These are phyloP conservation scores for Heliocidaris tuberculata DNA, from an alignment of 35 echinoderm and acorn worm species.

Conservation along the genomic window DNA sequence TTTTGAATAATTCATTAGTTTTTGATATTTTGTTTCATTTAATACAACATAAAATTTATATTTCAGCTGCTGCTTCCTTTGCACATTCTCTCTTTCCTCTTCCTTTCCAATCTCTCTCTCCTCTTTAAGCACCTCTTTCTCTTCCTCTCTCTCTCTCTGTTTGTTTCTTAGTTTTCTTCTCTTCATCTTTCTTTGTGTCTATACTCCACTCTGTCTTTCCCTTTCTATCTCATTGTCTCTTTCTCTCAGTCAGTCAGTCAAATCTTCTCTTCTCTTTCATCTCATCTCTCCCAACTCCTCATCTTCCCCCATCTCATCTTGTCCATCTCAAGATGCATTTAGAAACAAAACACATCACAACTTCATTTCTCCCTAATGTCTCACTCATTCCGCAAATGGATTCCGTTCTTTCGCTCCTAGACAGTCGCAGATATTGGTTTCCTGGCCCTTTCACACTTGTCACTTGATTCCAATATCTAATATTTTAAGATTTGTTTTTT, in stretches of 20 bases:
- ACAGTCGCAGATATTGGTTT: background rate
- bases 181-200: too few relatives aligned
- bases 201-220: background rate
- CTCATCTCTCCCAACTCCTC: background rate
- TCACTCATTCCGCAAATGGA: background rate
- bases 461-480: background rate
- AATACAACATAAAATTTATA: background rate
- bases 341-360: conserved; percentile 18
- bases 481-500: too few relatives aligned
- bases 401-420: background rate
- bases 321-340: background rate
- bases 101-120: background rate
- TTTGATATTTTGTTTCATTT: too few relatives aligned
- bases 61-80: background rate
- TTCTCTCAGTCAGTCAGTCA: background rate
- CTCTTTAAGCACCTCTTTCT: background rate
- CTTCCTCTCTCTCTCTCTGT: background rate
- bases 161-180: too few relatives aligned
- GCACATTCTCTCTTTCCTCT: background rate
- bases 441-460: background rate
- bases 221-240: background rate
- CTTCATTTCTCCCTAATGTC: conserved; percentile 8
- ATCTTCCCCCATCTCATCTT: background rate
- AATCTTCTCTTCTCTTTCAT: background rate
- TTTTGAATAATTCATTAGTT: too few relatives aligned